Evolutionary conservation across 2,888 invertebrate species (phyloP), one percentile per base, ranked within the genome.

Genomic region (Heteropelma amictum): DNA sequence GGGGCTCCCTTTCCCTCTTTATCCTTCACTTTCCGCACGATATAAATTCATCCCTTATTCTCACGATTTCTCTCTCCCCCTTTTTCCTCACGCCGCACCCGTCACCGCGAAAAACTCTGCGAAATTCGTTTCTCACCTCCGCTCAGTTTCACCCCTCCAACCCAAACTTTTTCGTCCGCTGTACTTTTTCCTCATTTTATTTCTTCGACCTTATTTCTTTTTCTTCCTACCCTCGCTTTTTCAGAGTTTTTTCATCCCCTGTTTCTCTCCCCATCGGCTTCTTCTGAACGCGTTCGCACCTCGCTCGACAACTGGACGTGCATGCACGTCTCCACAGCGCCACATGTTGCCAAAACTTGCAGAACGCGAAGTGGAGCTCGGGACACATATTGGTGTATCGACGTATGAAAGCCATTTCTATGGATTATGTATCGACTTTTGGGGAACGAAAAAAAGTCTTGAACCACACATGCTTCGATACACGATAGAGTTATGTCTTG

Each of bases 311-410:
- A 69, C 58, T 74, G 69, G 58, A 69, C 64, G 63, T 69, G 68
- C 58, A 38, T 56, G 49, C 68, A 56, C 72, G 75, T 68, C 38
- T 70, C 45, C 53, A 21, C 49, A 38, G 61, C 33, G 56, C 73
- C 78, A 77, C 74, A 71, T 79, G 79, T 77, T 74, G 71, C 75
- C 73, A 28, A 80, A 80, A 79, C 77, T 79, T 73, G 76, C 73
- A 64, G 53, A 17, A 45, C 71, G 53, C 28, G 8, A 17, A 10
- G 10, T 7, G 0, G 35, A 12, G 35, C 3, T 10, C 10, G 35
- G 1, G 0, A 10, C 28, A 49, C 28, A 40, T 56, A 68, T 63
- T 73, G 72, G 60, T 54, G 67, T 72, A 67, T 67, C 65, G 47
- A 54, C 17, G 40, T 30, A 60, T 33, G 63, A 28, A 19, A 30